These are phyloP conservation scores for Antheraea yamamai DNA, from an alignment of 2,888 invertebrate genomes.

Conservation along the genomic window DNA sequence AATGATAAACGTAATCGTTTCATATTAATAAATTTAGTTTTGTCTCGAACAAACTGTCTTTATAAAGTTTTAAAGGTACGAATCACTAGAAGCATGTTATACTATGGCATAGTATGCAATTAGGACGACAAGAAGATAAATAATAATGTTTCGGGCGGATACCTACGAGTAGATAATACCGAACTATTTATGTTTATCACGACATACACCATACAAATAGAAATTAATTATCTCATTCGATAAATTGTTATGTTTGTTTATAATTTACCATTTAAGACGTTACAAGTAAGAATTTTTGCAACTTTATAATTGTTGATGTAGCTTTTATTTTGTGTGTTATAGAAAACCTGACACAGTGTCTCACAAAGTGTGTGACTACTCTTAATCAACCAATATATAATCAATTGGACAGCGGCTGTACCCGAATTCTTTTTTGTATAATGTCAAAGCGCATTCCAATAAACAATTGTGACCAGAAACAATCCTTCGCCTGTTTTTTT, in stretches of 20 bases:
- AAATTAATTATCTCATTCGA: constrained; percentile 6
- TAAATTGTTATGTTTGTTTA: neutral
- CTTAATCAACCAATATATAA: no score
- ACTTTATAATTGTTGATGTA: neutral
- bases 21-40: no score
- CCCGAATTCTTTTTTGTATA: no score
- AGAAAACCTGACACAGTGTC: no score
- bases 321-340: neutral
- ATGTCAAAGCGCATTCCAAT: no score
- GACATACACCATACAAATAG: constrained; percentile 10
- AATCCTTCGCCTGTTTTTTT: no score
- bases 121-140: constrained; percentile 12
- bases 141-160: constrained; percentile 21
- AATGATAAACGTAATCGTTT: no score
- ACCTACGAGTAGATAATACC: constrained; percentile 15
- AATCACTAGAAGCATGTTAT: neutral
- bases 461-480: no score
- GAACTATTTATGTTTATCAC: constrained; percentile 16
- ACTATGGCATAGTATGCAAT: neutral
- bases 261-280: neutral
- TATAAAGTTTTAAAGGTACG: neutral
- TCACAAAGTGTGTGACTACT: no score
- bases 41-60: no score
- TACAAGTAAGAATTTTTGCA: neutral
- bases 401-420: no score